Base-by-base conservation (phyloP, 2,888 invertebrate species). In the Gonocerus acuteangulatus region DNA sequence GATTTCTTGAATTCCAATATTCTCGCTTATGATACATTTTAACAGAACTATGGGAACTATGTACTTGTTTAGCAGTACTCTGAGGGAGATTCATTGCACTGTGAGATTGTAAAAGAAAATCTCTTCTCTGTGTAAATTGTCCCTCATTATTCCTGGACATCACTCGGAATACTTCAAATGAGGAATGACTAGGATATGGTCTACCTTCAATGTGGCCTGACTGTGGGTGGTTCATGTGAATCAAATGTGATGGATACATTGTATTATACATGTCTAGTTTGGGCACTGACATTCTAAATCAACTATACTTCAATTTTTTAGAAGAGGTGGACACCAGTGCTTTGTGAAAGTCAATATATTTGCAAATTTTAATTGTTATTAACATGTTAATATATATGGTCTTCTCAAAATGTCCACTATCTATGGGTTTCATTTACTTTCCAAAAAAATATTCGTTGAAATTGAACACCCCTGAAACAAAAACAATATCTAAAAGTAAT, bases 1-100 rank as follows among this genome's bases (percentile, higher is more conserved):
- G 44, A 19, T 42, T 60, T 51, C 39, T 60, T n/a, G 60, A 23
- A 34, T 60, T 60, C 42, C 49, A 60, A 23, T 49, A 48, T 48
- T 60, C 49, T 9, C 23, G 27, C 21, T 60, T 60, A 32, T 27
- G 22, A 39, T 60, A 60, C 39, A 49, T 39, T 44, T 39, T 60
- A 23, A 42, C 42, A 15, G 19, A 21, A 39, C 34, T 22, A n/a
- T 48, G 36, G 9, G 34, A 36, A 22, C 21, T 36, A 22, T 32
- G 39, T 16, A 60, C 34, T 4, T 49, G 32, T 49, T 60, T 60
- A 42, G 36, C 32, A 2, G 49, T 11, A 48, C n/a, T 39, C 1
- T 59, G 59, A 2, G 48, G 18, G 11, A 48, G 15, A 16, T 48
- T 59, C 9, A 48, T 34, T 9, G 48, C 16, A 48, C 39, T 59